Conservation (phyloP, 2,888 invertebrate species). For the Entomobrya proxima region DNA sequence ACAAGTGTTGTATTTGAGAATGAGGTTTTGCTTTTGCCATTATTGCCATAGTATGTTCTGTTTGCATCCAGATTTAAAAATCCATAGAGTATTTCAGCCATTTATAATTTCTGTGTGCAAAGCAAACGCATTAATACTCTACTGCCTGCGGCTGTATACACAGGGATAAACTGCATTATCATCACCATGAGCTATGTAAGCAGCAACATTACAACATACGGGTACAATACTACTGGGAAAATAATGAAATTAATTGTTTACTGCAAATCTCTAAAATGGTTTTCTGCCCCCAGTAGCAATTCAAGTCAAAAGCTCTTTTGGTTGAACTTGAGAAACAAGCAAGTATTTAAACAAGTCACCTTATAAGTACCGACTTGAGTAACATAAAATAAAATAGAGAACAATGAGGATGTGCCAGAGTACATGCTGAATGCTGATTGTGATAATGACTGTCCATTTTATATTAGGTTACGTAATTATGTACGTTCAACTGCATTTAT, state of each 20-base stretch:
- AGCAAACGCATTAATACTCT: neutral
- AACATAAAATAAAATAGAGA: neutral
- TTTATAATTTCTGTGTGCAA: no score
- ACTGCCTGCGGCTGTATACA: neutral
- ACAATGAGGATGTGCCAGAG: neutral
- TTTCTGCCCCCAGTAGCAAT: neutral
- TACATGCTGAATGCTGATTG: neutral
- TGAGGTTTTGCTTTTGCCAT: no score
- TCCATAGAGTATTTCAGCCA: neutral
- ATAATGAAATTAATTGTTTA: conserved; percentile 33
- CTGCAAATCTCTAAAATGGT: conserved; percentile 4
- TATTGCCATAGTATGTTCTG: no score
- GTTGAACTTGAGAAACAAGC: neutral
- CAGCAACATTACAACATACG: neutral
- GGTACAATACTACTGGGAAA: neutral
- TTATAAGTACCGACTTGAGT: conserved; percentile 9
- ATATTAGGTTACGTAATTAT: neutral
- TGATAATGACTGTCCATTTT: neutral
- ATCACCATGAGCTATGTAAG: no score
- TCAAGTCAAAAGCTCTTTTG: neutral
- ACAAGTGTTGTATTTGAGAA: neutral
- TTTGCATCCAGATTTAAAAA: no score
- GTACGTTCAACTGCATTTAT: neutral
- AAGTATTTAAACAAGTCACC: conserved; percentile 37
- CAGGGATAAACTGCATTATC: neutral